Base-by-base conservation (phyloP, 2,888 invertebrate species). In the Cryptus armator region DNA sequence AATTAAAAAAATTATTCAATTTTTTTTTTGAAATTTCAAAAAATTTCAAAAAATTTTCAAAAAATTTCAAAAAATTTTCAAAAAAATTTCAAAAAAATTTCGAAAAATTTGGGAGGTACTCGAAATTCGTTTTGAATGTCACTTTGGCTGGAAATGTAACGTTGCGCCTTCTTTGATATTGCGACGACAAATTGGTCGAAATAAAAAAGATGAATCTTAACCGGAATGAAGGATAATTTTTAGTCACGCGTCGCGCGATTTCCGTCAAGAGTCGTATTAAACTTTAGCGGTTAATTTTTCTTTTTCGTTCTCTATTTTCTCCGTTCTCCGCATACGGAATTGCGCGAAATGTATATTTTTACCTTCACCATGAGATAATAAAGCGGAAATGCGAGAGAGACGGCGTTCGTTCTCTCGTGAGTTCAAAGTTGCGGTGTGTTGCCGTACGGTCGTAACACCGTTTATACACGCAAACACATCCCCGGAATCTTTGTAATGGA, bases 371-470 rank as follows among this genome's bases (percentile, higher is more conserved):
- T 14, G 24, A n/a, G 24, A 59, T 4, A 56, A 44, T 72, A 72
- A 72, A 72, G 19, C 7, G 24, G 56, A 1, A 66, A 43, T 24
- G 56, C 2, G 56, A 62, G 56, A 29, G 12, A 77, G 37, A 44
- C 43, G 16, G 46, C 29, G 56, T 56, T 16, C 77, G 12, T 37
- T 4, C n/a, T n/a, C 46, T 24, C 59, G 37, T 48, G 32, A 32
- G n/a, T 43, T 62, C 51, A 51, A 68, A 77, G 37, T 68, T 56
- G 43, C n/a, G 43, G 48, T 43, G 46, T 24, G 44, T 66, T 46
- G 19, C 10, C 1, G 19, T 10, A 9, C 24, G 9, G 10, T 56
- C 14, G 56, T 24, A 24, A 19, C 53, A 9, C 53, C 2, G 19
- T 53, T 12, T 37, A 1, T 7, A 9, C 37, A 19, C 24, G 24